Evolutionary conservation across 1,140 invertebrate genomes (phyloP).

Genomic region (Tigriopus japonicus): DNA sequence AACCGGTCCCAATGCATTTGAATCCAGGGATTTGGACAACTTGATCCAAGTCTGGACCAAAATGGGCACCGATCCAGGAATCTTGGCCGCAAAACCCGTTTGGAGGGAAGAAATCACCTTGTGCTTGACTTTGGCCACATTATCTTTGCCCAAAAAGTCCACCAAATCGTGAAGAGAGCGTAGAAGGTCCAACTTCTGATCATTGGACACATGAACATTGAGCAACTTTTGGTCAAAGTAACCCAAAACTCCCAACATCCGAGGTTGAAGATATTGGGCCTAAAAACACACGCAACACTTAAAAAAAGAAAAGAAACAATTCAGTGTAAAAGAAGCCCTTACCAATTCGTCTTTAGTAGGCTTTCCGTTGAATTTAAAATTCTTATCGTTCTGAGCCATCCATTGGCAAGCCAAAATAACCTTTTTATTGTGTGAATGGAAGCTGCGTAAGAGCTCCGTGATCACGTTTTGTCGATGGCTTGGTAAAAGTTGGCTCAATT

Average conservation of each 20-base stretch:
- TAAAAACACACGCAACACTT: too few relatives aligned
- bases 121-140: background rate
- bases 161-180: background rate
- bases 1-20: too few relatives aligned
- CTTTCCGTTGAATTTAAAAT: background rate
- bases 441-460: background rate
- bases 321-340: too few relatives aligned
- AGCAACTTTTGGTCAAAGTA: slow-evolving; percentile 2
- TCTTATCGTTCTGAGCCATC: background rate
- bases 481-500: background rate
- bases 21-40: background rate
- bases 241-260: slow-evolving; percentile 1
- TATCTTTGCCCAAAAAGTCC: background rate
- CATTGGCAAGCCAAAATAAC: background rate
- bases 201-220: background rate
- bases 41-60: background rate
- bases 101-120: slow-evolving; percentile 2
- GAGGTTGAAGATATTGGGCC: background rate
- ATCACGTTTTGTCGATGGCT: slow-evolving; percentile 2
- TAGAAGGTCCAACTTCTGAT: background rate
- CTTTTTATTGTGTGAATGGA: background rate
- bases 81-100: background rate
- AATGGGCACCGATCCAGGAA: background rate
- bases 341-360: background rate
- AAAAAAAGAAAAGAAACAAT: too few relatives aligned